A percentile compares a stretch with the other conserved stretches of the same genome.
Conservation (phyloP, 1,140 invertebrate species). For the Choristoneura fumiferana region DNA sequence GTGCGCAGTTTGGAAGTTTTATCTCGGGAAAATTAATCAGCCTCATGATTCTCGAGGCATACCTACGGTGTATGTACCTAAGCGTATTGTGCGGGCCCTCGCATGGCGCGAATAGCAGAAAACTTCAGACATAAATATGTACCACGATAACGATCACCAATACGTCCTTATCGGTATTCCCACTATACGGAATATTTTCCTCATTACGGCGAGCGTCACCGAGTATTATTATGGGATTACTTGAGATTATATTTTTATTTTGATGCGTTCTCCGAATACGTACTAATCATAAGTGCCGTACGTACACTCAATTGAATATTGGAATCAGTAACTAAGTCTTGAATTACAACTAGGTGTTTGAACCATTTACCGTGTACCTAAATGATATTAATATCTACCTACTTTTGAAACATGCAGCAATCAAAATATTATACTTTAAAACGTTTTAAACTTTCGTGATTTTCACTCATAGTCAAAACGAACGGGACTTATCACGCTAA, state of each 20-base stretch:
- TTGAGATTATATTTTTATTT: not conserved
- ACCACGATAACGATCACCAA: conserved; percentile 9
- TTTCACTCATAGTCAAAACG: too few species aligned
- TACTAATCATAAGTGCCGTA: too few species aligned
- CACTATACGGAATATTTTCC: not conserved
- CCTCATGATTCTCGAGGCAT: not conserved
- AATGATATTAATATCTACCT: too few species aligned
- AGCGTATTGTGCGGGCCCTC: not conserved
- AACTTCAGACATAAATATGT: conserved; percentile 8
- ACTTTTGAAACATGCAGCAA: too few species aligned
- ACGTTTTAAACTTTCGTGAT: too few species aligned
- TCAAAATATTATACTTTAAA: too few species aligned
- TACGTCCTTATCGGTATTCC: conserved; percentile 3
- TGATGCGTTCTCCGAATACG: too few species aligned
- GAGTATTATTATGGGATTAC: not conserved
- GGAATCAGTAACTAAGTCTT: too few species aligned
- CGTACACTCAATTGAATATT: too few species aligned
- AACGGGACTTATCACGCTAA: too few species aligned
- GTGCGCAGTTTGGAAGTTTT: not conserved
- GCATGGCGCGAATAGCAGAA: conserved; percentile 1
- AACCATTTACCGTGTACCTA: too few species aligned
- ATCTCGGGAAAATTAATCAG: not conserved
- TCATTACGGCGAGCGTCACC: not conserved
- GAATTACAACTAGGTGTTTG: too few species aligned
- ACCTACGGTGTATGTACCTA: not conserved